These are phyloP conservation scores for Catharus bicknelli DNA, from an alignment of 2,113 vertebrate species.

Conservation along the genomic window DNA sequence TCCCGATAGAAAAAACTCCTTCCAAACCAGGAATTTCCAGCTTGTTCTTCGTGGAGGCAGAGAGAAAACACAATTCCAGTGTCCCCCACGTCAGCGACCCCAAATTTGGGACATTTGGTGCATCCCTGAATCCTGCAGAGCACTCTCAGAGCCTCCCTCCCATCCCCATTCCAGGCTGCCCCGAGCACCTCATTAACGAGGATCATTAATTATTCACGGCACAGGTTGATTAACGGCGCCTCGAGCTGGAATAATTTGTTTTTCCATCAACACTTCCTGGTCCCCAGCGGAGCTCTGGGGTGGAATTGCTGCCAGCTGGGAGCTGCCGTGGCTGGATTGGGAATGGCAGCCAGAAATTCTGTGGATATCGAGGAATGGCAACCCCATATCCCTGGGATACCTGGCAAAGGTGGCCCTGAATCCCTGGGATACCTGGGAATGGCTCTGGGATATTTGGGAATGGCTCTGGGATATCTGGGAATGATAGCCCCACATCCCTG, in stretches of 20 bases:
- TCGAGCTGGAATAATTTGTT: background rate
- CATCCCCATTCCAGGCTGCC: rapidly evolving
- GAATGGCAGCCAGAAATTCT: background rate
- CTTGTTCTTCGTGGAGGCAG: rapidly evolving
- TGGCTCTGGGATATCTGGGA: background rate
- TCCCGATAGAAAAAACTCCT: background rate
- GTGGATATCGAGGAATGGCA: background rate
- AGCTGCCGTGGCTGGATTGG: background rate
- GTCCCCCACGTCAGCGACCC: no score
- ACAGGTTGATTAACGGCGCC: background rate
- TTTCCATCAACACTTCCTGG: conserved; percentile 26
- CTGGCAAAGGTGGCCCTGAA: no score
- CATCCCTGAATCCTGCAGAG: rapidly evolving
- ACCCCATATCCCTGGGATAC: background rate
- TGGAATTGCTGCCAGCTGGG: background rate
- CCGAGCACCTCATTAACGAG: background rate
- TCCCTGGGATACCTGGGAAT: no score
- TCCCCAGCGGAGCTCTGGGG: background rate
- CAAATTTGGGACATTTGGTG: rapidly evolving
- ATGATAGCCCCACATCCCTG: no score
- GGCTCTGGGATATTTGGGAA: no score
- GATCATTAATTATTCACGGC: background rate
- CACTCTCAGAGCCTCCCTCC: background rate
- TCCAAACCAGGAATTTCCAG: background rate
- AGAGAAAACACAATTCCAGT: rapidly evolving